These are phyloP conservation scores for Saccopteryx bilineata DNA, from an alignment of 2,113 vertebrate species.

Conservation along the genomic window DNA sequence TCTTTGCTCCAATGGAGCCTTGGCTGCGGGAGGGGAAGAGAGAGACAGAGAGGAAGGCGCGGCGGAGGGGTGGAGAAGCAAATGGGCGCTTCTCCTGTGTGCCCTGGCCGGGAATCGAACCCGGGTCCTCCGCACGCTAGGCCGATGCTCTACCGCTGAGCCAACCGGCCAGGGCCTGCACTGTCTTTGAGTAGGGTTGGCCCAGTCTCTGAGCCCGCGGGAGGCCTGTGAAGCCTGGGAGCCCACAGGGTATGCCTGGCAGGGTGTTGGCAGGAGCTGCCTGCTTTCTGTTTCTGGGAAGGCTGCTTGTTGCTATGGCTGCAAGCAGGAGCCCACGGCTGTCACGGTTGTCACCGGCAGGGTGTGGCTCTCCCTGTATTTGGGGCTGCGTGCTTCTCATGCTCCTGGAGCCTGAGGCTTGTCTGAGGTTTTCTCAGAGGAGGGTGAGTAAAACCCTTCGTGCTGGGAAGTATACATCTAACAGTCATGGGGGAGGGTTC, in stretches of 20 bases:
- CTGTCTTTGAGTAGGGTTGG: neutral
- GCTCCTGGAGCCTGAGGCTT: neutral
- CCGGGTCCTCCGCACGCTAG: too few species aligned
- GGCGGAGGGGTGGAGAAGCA: too few species aligned
- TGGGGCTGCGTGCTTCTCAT: neutral
- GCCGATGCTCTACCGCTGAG: too few species aligned
- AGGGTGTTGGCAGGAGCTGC: neutral
- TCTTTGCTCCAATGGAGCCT: too few species aligned
- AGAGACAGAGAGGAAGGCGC: too few species aligned
- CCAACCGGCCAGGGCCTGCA: too few species aligned
- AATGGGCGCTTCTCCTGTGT: too few species aligned
- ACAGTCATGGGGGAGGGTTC: neutral
- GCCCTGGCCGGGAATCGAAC: too few species aligned
- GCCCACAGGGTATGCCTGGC: neutral
- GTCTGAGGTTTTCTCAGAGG: neutral
- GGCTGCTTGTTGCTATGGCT: slow-evolving; percentile 49
- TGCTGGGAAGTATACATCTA: neutral
- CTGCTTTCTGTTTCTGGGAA: neutral
- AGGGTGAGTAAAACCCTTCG: neutral
- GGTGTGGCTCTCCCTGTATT: neutral
- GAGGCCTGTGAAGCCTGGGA: neutral
- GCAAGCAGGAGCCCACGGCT: slow-evolving; percentile 14
- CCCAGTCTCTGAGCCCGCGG: neutral
- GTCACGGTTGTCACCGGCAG: neutral
- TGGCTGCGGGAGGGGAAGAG: too few species aligned